These are phyloP conservation scores for Nomia melanderi DNA, from an alignment of 1,140 invertebrate genomes.

Conservation along the genomic window DNA sequence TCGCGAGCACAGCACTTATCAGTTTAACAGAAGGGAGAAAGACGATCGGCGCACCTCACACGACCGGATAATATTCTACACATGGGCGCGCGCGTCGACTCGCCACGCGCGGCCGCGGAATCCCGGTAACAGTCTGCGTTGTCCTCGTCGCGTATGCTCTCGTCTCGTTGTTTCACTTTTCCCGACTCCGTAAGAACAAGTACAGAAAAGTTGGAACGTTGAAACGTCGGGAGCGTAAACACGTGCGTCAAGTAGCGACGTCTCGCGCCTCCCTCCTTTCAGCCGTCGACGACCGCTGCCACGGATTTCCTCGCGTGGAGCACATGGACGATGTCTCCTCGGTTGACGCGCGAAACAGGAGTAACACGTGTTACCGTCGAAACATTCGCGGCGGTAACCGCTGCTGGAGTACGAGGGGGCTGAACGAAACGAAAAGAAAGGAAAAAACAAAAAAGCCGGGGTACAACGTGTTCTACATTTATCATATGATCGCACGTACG, in stretches of 20 bases:
- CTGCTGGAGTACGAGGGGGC: not conserved
- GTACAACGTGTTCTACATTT: conserved; percentile 74
- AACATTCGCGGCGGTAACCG: not conserved
- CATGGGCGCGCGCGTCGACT: conserved; percentile 19
- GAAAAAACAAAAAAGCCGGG: conserved; percentile 65
- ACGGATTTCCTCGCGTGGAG: conserved; percentile 11
- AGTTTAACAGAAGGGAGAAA: not conserved
- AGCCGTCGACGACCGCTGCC: conserved; percentile 28
- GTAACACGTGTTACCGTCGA: conserved; percentile 12
- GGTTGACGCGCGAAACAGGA: conserved; percentile 19
- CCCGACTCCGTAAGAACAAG: not conserved
- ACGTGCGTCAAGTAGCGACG: conserved; percentile 27
- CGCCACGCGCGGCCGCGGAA: conserved; percentile 35
- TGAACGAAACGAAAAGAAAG: conserved; percentile 49
- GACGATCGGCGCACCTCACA: conserved; percentile 8
- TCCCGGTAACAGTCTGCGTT: not conserved
- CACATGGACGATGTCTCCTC: conserved; percentile 35
- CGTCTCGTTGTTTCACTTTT: not conserved
- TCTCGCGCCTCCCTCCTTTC: conserved; percentile 21
- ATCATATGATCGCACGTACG: conserved; percentile 69
- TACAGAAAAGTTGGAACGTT: not conserved
- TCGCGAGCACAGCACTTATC: not conserved
- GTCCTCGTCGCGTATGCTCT: not conserved
- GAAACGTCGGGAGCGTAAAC: not conserved
- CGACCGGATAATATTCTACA: not conserved